Evolutionary conservation across 2,888 invertebrate species (phyloP), one percentile per base, ranked within the genome.

Genomic region (Malachius bipustulatus): DNA sequence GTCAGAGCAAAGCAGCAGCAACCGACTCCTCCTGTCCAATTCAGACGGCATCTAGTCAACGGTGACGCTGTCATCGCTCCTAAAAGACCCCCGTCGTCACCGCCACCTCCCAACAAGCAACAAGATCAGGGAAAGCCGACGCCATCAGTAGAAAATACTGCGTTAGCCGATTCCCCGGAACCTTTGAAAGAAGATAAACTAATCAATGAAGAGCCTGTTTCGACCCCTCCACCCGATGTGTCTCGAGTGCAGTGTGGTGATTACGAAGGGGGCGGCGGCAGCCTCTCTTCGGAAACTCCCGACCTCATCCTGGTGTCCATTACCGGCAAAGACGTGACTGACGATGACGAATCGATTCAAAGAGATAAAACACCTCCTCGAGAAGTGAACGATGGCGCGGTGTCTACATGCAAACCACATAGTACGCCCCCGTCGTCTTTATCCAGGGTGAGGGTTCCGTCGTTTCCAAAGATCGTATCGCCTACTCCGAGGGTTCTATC

Each of bases 231-330:
- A 29, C 62, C 62, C 4, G 62, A 63, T 39, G 55, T 61, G 3
- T 60, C 60, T 6, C 51, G 52, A 41, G 52, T 54, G 30, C 47
- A 47, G 14, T 43, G 45, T 10, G 43, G 46, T 39, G 43, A 41
- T 28, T 39, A 45, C 31, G 41, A 44, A 16, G 32, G 34, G 28
- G 43, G 38, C 8, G 33, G 35, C 10, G 49, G 45, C 31, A 32
- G 41, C 4, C 39, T 38, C 14, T 47, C 48, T 34, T 54, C 59
- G 19, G 59, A 64, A 51, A 64, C 66, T 4, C 68, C 69, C 8
- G 69, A 69, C 51, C 57, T 69, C 35, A 65, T 69, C 39, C 56
- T 64, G 31, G n/a, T n/a, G n/a, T n/a, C n/a, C n/a, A n/a, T n/a
- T n/a, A n/a, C n/a, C n/a, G n/a, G n/a, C n/a, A n/a, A n/a, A n/a